Evolutionary conservation across 2,797 vertebrate genomes (phyloP).

Genomic region (Eulemur albifrons): DNA sequence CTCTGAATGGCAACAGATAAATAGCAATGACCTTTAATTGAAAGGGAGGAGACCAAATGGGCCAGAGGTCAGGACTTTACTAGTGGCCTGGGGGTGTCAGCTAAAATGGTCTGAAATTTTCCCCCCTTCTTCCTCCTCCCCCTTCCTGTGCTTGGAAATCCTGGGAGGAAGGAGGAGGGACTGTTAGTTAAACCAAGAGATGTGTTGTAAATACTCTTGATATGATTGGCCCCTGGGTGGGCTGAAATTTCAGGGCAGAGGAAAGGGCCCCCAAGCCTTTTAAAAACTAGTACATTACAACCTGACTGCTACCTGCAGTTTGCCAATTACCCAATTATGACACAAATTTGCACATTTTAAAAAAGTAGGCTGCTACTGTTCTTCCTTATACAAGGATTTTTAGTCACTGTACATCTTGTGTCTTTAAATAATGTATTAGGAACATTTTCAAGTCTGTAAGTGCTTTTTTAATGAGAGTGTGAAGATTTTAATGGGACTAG

Average conservation of each 20-base stretch:
- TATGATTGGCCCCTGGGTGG: not conserved
- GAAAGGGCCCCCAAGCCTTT: not conserved
- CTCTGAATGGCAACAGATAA: slow-evolving; percentile 45
- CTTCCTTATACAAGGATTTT: slow-evolving; percentile 83
- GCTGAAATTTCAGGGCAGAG: not conserved
- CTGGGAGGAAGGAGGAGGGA: not conserved
- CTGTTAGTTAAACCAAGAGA: not conserved
- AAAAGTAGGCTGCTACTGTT: slow-evolving; percentile 80
- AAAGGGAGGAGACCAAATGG: slow-evolving; percentile 63
- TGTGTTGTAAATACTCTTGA: not conserved
- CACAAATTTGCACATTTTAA: slow-evolving; percentile 77
- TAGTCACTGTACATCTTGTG: slow-evolving; percentile 88
- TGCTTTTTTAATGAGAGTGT: slow-evolving; percentile 92
- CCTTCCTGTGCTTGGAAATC: not conserved
- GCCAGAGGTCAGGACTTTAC: slow-evolving; percentile 47
- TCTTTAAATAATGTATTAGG: slow-evolving; percentile 92
- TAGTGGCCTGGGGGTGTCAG: slow-evolving; percentile 10
- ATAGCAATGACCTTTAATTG: slow-evolving; percentile 60
- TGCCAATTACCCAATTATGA: slow-evolving; percentile 84
- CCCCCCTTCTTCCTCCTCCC: not conserved
- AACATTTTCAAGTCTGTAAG: slow-evolving; percentile 90
- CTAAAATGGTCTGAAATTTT: not conserved
- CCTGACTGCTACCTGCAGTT: slow-evolving; percentile 81
- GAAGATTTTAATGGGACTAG: slow-evolving; percentile 92
- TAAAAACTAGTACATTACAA: slow-evolving; percentile 50